Percentiles rank a stretch among this genome's conserved stretches.
Conservation (phyloP, 2,888 invertebrate genomes). For the Mythimna impura region DNA sequence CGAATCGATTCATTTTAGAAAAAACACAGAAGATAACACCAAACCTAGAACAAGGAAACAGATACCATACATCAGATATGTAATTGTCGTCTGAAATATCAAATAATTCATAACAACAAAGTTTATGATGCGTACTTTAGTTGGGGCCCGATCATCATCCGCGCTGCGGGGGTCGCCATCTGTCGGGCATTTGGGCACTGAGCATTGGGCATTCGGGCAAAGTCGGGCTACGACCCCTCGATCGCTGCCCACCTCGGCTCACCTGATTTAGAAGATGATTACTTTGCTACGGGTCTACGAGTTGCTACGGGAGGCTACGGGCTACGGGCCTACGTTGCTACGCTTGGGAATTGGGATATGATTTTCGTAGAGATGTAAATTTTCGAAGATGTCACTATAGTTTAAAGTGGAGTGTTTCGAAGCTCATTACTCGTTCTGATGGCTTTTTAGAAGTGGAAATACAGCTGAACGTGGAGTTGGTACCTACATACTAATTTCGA, state of each 20-base stretch:
- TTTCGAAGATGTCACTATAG: neutral
- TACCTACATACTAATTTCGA: neutral
- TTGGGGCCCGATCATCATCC: conserved; percentile 81
- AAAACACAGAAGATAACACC: neutral
- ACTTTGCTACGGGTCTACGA: conserved; percentile 47
- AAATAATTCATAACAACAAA: conserved; percentile 74
- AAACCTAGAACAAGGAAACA: conserved; percentile 22
- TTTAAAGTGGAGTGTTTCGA: neutral
- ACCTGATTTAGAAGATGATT: conserved; percentile 66
- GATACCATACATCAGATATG: conserved; percentile 46
- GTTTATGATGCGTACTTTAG: conserved; percentile 75
- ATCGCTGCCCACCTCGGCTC: conserved; percentile 57
- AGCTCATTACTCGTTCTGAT: too few relatives aligned
- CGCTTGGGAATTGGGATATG: conserved; percentile 48
- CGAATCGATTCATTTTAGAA: neutral
- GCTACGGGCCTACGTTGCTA: conserved; percentile 37
- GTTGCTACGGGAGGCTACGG: conserved; percentile 17
- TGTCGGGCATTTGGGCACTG: conserved; percentile 70
- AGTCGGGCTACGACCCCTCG: conserved; percentile 77
- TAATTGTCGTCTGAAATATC: conserved; percentile 66
- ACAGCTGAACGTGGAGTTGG: too few relatives aligned
- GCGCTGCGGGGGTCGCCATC: conserved; percentile 88
- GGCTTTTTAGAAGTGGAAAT: too few relatives aligned
- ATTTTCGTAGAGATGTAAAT: conserved; percentile 20
- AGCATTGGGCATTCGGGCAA: conserved; percentile 8